Conservation (phyloP, 2,888 invertebrate genomes). For the Hypercompe scribonia region DNA sequence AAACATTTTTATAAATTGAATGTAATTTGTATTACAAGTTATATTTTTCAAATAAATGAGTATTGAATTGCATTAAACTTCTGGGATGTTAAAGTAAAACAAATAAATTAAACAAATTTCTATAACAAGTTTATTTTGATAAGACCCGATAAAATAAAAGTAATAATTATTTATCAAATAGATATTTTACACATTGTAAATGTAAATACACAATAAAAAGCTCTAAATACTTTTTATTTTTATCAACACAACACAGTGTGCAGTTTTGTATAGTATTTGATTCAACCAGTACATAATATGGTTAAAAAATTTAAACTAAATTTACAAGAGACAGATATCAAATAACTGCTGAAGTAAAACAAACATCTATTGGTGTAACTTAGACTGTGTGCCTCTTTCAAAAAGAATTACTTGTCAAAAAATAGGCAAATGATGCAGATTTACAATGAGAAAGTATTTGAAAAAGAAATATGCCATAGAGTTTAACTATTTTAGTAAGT, state of each 20-base stretch:
- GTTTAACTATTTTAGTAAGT: too few species aligned
- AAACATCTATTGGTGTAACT: background rate
- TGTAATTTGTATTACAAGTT: background rate
- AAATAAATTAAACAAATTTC: slow-evolving; percentile 9
- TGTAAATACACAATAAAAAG: slow-evolving; percentile 65
- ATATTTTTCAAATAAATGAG: slow-evolving; percentile 51
- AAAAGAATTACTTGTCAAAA: background rate
- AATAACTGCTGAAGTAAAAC: background rate
- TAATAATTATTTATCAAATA: slow-evolving; percentile 72
- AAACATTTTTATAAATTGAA: background rate
- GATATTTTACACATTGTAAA: slow-evolving; percentile 65
- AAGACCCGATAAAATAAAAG: slow-evolving; percentile 75
- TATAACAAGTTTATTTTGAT: slow-evolving; percentile 50
- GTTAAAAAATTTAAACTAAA: background rate
- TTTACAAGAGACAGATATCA: background rate
- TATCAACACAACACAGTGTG: slow-evolving; percentile 41
- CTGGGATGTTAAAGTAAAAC: background rate
- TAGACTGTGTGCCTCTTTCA: background rate
- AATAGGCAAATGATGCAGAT: background rate
- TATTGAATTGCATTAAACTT: slow-evolving; percentile 74
- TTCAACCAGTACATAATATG: background rate
- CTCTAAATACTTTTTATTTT: slow-evolving; percentile 59
- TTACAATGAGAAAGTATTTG: background rate
- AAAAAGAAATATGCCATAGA: background rate
- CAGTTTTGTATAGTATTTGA: slow-evolving; percentile 28